phyloP scores from a whole-genome alignment of 2,888 invertebrate genomes.

The Lithophane leautieri region DNA sequence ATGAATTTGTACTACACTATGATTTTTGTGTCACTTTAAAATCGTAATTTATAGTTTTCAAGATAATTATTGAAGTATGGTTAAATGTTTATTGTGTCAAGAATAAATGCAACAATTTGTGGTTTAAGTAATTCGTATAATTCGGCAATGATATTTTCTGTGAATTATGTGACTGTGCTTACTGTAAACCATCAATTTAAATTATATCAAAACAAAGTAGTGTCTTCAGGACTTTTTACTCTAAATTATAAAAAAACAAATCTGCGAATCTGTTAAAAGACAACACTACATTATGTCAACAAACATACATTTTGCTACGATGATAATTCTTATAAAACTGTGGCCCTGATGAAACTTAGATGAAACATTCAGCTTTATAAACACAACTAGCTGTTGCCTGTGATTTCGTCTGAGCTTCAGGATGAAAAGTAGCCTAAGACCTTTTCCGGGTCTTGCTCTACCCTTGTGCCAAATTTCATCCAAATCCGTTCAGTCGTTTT shows the following conservation, averaged over 20 bases:
- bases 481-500: too few relatives aligned
- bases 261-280: not conserved
- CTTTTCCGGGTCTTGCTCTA: too few relatives aligned
- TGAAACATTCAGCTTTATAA: not conserved
- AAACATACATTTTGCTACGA: not conserved
- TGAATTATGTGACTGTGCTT: conserved; percentile 2
- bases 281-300: not conserved
- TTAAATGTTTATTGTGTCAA: conserved; percentile 19
- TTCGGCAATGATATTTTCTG: not conserved
- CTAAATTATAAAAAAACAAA: not conserved
- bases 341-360: not conserved
- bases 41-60: conserved; percentile 50
- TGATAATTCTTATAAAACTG: not conserved
- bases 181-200: not conserved
- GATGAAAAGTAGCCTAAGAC: too few relatives aligned
- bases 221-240: not conserved
- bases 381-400: too few relatives aligned
- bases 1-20: conserved; percentile 66
- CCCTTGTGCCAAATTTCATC: too few relatives aligned
- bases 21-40: conserved; percentile 56
- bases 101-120: conserved; percentile 39
- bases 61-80: conserved; percentile 58
- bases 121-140: conserved; percentile 4
- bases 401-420: too few relatives aligned
- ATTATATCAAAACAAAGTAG: not conserved